These are phyloP conservation scores for Hycleus cichorii DNA, from an alignment of 1,140 invertebrate genomes.

Conservation along the genomic window DNA sequence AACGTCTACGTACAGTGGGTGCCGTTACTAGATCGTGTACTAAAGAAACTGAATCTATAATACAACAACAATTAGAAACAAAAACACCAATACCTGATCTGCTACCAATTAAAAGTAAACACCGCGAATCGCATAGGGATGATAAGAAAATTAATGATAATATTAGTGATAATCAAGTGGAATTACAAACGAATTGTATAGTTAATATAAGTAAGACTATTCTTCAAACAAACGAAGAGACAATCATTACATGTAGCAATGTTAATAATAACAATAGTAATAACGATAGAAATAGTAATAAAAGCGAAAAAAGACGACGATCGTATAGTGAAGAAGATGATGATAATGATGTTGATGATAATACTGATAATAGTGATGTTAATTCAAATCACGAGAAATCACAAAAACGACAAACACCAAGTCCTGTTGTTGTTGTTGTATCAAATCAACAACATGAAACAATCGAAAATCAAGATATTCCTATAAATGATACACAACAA, in stretches of 20 bases:
- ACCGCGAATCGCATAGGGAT: constrained; percentile 3
- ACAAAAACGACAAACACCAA: too few relatives aligned
- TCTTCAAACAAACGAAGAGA: constrained; percentile 37
- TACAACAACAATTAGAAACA: constrained; percentile 17
- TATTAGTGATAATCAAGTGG: constrained; percentile 27
- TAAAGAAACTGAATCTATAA: constrained; percentile 18
- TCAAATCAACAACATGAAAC: background rate
- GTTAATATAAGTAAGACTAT: constrained; percentile 40
- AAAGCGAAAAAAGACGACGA: constrained; percentile 31
- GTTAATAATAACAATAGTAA: constrained; percentile 1
- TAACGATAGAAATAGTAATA: constrained; percentile 1
- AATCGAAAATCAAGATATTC: constrained; percentile 19
- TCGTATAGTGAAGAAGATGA: constrained; percentile 24
- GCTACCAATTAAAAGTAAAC: constrained; percentile 31
- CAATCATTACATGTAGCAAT: constrained; percentile 39
- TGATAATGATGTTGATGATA: constrained; percentile 10
- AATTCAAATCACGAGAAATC: constrained; percentile 14
- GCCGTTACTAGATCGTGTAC: constrained; percentile 55
- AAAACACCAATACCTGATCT: constrained; percentile 38
- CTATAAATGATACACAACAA: too few relatives aligned
- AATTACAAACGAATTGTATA: constrained; percentile 36
- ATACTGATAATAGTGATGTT: constrained; percentile 22
- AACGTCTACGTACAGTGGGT: constrained; percentile 52
- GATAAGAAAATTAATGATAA: constrained; percentile 8
- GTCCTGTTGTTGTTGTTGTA: too few relatives aligned